Evolutionary conservation across 2,113 vertebrate genomes (phyloP).

Genomic region (Strigops habroptila): DNA sequence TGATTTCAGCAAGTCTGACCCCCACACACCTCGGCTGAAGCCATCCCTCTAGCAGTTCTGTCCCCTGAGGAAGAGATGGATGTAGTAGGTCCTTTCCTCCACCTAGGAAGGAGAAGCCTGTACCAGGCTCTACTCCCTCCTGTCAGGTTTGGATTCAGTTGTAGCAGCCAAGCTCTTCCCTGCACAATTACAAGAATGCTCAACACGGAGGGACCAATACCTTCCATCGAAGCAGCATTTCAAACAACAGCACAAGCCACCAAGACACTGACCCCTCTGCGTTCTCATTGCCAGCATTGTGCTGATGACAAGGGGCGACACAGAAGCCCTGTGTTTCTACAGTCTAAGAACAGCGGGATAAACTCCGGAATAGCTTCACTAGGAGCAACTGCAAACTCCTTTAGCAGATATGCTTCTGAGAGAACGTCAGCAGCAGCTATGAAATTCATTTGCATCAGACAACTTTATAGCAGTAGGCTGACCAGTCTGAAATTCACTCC

Average conservation of each 20-base stretch:
- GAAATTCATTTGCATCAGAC: conserved; percentile 15
- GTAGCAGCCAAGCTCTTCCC: not conserved
- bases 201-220: rapidly evolving
- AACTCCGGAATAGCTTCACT: not conserved
- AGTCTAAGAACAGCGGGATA: not conserved
- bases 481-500: conserved; percentile 23
- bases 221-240: not conserved
- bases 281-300: rapidly evolving
- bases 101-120: not conserved
- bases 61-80: not conserved
- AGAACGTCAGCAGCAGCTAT: not conserved
- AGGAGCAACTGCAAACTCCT: not conserved
- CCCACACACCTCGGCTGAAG: not conserved
- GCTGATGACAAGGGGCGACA: not conserved
- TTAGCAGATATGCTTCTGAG: not conserved
- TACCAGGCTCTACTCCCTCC: not conserved
- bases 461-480: not conserved
- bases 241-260: not conserved
- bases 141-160: not conserved
- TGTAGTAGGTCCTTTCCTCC: not conserved
- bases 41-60: not conserved
- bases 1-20: not conserved
- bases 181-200: not conserved
- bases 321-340: not conserved
- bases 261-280: not conserved